Evolutionary conservation across 2,888 invertebrate genomes (phyloP).

Genomic region (Cremastinae sp.): DNA sequence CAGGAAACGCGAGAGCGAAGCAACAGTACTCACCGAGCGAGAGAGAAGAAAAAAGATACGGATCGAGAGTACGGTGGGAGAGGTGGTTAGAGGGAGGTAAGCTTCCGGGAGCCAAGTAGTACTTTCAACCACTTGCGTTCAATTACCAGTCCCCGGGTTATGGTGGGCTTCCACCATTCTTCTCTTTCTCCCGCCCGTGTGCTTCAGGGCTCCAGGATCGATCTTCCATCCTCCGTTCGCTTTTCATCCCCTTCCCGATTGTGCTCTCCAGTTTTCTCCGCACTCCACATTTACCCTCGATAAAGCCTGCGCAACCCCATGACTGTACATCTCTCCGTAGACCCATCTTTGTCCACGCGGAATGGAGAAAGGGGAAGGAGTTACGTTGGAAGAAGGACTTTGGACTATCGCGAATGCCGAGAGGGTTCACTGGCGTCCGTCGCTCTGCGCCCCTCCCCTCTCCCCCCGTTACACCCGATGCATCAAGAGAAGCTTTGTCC

Average conservation of each 20-base stretch:
- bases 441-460: slow-evolving; percentile 27
- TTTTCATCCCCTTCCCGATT: slow-evolving; percentile 35
- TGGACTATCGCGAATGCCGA: slow-evolving; percentile 32
- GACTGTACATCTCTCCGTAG: slow-evolving; percentile 52
- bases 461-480: slow-evolving; percentile 38
- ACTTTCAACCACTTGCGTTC: slow-evolving; percentile 77
- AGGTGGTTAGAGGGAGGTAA: slow-evolving; percentile 47
- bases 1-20: slow-evolving; percentile 31
- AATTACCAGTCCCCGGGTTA: slow-evolving; percentile 76
- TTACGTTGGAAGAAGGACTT: slow-evolving; percentile 6
- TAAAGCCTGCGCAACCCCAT: slow-evolving; percentile 53
- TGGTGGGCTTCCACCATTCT: slow-evolving; percentile 67
- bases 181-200: slow-evolving; percentile 56
- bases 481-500: slow-evolving; percentile 58
- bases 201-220: slow-evolving; percentile 51
- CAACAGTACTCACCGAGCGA: slow-evolving; percentile 1
- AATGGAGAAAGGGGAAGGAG: slow-evolving; percentile 5
- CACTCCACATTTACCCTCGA: slow-evolving; percentile 48
- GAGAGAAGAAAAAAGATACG: slow-evolving; percentile 48
- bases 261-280: slow-evolving; percentile 50
- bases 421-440: slow-evolving; percentile 35
- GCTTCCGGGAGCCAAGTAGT: slow-evolving; percentile 66
- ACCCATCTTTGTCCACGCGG: slow-evolving; percentile 56
- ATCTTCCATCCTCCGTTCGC: slow-evolving; percentile 49
- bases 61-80: slow-evolving; percentile 43